Conservation (phyloP, 2,113 vertebrate species). For the Pristiophorus japonicus region DNA sequence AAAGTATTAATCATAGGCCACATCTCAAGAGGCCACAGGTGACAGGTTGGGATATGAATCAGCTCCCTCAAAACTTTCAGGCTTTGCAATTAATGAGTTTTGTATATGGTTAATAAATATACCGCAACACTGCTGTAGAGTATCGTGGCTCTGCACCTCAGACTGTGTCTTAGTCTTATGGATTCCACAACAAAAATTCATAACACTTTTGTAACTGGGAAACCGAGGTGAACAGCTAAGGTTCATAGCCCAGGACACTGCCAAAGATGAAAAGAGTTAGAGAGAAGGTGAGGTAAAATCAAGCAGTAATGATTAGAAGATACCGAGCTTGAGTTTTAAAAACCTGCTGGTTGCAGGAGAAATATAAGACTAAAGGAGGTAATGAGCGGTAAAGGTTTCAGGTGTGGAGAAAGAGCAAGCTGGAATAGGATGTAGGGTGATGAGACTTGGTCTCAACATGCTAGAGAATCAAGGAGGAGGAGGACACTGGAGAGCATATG, state of each 20-base stretch:
- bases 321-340: background rate
- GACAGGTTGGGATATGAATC: background rate
- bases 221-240: background rate
- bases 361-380: too few relatives aligned
- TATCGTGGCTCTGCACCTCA: background rate
- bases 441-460: background rate
- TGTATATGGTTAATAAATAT: background rate
- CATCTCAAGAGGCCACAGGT: background rate
- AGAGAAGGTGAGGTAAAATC: background rate
- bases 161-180: background rate
- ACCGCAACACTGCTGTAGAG: background rate
- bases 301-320: background rate
- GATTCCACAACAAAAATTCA: background rate
- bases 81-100: background rate
- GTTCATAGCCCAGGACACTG: background rate
- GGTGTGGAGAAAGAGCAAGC: background rate
- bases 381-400: background rate
- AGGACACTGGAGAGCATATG: too few relatives aligned
- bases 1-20: background rate
- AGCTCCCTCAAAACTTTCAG: background rate
- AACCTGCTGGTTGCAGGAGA: background rate
- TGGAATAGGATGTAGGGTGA: background rate
- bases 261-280: background rate
- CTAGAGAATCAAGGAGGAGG: too few relatives aligned
- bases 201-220: background rate